A percentile compares a stretch with the other conserved stretches of the same genome.
These are phyloP conservation scores for Limnephilus lunatus DNA, from an alignment of 2,888 invertebrate genomes.

Conservation along the genomic window DNA sequence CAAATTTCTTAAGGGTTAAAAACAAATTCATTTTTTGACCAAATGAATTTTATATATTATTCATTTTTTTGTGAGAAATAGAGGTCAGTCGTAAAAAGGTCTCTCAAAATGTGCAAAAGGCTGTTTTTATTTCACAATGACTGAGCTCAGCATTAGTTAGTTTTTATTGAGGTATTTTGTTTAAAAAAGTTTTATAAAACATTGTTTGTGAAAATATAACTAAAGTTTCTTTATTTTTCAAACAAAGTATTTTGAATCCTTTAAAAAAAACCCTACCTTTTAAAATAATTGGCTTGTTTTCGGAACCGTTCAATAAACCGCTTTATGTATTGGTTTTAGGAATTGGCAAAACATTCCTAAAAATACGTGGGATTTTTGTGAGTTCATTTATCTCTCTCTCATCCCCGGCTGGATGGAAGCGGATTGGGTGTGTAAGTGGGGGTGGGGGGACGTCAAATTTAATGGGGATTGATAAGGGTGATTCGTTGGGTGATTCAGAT, in stretches of 20 bases:
- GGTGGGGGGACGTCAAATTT: conserved; percentile 15
- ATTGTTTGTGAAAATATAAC: not conserved
- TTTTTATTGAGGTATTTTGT: no score
- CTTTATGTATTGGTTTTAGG: not conserved
- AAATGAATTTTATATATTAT: no score
- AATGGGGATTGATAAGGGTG: conserved; percentile 57
- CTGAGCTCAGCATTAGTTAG: no score
- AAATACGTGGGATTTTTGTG: not conserved
- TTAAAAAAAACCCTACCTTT: not conserved
- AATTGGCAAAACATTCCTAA: not conserved
- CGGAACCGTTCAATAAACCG: not conserved
- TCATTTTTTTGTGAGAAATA: no score
- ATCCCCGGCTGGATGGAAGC: not conserved
- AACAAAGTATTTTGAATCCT: not conserved
- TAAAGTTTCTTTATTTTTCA: not conserved
- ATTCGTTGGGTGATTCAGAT: conserved; percentile 51
- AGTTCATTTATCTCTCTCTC: not conserved
- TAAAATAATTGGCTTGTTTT: not conserved
- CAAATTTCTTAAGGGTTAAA: no score
- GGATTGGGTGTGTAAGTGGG: not conserved
- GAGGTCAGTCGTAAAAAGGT: no score
- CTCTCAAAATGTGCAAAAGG: no score
- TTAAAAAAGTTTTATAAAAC: no score
- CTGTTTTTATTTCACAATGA: no score
- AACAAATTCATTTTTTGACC: no score